A percentile compares a stretch with the other conserved stretches of the same genome.
Conservation (phyloP, 2,888 invertebrate species). For the Coronaproctus castanopsis region DNA sequence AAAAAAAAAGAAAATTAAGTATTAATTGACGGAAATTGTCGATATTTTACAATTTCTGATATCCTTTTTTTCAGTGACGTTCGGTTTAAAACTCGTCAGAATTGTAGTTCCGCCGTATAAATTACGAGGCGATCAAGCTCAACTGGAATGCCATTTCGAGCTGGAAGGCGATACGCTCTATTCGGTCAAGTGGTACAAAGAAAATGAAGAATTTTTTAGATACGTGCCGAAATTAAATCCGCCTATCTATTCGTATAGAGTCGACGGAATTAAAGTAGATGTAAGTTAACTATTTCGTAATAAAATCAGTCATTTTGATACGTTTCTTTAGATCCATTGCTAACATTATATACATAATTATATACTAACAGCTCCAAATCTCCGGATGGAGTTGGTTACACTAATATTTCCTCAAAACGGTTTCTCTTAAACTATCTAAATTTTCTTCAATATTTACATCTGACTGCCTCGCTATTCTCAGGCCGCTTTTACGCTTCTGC, state of each 20-base stretch:
- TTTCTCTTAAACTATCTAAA: background rate
- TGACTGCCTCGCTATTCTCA: background rate
- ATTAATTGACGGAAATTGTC: no score
- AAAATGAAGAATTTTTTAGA: constrained; percentile 64
- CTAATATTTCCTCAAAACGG: background rate
- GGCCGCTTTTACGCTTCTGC: no score
- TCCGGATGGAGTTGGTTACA: background rate
- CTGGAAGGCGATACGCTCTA: constrained; percentile 46
- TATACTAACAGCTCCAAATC: background rate
- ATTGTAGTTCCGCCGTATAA: constrained; percentile 43
- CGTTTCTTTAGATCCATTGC: background rate
- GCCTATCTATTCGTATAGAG: constrained; percentile 40
- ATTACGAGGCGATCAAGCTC: constrained; percentile 40
- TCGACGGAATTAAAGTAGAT: constrained; percentile 46
- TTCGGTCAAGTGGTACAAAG: constrained; percentile 68
- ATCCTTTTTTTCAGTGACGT: constrained; percentile 33
- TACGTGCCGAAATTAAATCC: constrained; percentile 39
- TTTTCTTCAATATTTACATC: background rate
- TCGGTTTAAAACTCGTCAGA: constrained; percentile 25
- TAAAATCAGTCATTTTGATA: no score
- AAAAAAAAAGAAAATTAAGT: no score
- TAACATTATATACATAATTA: background rate
- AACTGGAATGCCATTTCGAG: constrained; percentile 45
- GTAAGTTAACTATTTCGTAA: constrained; percentile 29
- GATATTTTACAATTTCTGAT: no score